A percentile compares a stretch with the other conserved stretches of the same genome.
Conservation (phyloP, 2,113 vertebrate genomes). For the Copsychus sechellarum region DNA sequence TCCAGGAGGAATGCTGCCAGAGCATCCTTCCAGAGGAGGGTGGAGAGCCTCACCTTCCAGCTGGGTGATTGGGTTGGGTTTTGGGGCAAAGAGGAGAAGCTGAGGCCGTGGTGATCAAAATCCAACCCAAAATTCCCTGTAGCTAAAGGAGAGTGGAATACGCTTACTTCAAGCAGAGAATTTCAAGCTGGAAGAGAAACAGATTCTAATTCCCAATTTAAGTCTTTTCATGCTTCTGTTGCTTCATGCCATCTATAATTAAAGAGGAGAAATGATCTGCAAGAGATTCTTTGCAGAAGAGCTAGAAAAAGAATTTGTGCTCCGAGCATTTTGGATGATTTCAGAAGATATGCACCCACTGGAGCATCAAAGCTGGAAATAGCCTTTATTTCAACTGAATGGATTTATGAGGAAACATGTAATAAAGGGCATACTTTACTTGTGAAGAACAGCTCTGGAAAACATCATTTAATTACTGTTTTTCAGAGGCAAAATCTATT, state of each 20-base stretch:
- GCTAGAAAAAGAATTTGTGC: not conserved
- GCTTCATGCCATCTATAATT: not conserved
- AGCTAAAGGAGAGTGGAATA: not conserved
- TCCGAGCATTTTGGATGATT: not conserved
- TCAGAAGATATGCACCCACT: accelerated
- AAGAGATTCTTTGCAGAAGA: not conserved
- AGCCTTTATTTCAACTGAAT: not conserved
- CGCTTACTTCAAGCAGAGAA: not conserved
- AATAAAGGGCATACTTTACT: not conserved
- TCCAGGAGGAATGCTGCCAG: not conserved
- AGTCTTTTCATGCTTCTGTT: not conserved
- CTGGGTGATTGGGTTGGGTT: not conserved
- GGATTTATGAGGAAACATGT: not conserved
- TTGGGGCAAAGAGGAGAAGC: not conserved
- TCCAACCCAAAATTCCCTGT: not conserved
- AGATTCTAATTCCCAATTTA: not conserved
- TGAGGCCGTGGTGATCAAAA: not conserved
- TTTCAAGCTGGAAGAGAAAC: not conserved
- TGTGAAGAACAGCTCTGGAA: not conserved
- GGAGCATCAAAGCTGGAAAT: not conserved
- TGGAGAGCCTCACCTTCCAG: not conserved
- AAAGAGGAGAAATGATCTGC: not conserved
- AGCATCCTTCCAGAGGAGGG: not conserved
- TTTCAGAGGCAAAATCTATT: not conserved
- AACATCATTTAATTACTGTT: not conserved